These are phyloP conservation scores for Myodes glareolus DNA, from an alignment of 2,113 vertebrate genomes.

Conservation along the genomic window DNA sequence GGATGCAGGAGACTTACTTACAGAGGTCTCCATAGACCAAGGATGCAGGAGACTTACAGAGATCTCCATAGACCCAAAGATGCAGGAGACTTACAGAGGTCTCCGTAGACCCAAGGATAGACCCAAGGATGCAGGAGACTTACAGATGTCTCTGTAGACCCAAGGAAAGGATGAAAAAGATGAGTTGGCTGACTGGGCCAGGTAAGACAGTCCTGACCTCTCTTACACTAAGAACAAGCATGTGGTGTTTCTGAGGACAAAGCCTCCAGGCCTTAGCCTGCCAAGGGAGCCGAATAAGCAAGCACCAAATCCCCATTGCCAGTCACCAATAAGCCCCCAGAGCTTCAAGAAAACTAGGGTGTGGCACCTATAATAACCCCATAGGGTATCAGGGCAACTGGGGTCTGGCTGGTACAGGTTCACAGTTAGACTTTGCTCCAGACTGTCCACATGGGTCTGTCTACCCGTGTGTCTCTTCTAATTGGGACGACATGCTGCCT, in stretches of 20 bases:
- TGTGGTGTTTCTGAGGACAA: not conserved
- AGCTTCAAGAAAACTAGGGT: too few relatives aligned
- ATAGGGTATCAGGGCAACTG: not conserved
- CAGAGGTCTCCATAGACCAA: too few relatives aligned
- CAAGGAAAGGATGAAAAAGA: not conserved
- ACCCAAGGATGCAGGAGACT: too few relatives aligned
- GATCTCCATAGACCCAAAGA: too few relatives aligned
- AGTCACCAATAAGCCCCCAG: not conserved
- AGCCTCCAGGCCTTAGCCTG: not conserved
- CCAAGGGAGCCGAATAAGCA: not conserved
- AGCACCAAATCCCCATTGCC: not conserved
- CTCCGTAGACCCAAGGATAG: too few relatives aligned
- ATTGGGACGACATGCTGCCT: not conserved
- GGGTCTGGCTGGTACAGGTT: not conserved
- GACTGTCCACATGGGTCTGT: not conserved
- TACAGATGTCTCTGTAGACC: not conserved
- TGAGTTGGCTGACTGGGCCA: not conserved
- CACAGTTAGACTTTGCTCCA: not conserved
- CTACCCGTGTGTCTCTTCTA: not conserved
- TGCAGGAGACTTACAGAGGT: not conserved
- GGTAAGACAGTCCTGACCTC: not conserved
- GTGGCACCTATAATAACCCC: not conserved
- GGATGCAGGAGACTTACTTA: not conserved
- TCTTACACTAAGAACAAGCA: not conserved
- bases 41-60: too few relatives aligned